A percentile compares a stretch with the other conserved stretches of the same genome.
Conservation (phyloP, 2,888 invertebrate genomes). For the Caenorhabditis wallacei region DNA sequence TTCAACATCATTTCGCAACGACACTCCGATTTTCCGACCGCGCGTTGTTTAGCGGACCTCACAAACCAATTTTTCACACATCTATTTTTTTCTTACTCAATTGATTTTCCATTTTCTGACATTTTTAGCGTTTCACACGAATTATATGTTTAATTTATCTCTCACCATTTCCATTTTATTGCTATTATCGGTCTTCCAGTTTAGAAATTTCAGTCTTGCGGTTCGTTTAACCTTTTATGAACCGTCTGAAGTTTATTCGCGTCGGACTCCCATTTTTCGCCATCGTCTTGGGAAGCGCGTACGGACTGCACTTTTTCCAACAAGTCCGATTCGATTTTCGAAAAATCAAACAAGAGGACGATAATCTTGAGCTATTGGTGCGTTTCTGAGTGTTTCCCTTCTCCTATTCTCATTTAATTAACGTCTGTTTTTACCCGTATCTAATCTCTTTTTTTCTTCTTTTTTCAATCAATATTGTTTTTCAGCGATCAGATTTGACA, state of each 20-base stretch:
- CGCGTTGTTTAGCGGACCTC: constrained; percentile 8
- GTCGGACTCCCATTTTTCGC: constrained; percentile 79
- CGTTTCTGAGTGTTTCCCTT: constrained; percentile 18
- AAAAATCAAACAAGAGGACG: constrained; percentile 73
- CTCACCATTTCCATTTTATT: background rate
- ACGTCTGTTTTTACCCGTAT: background rate
- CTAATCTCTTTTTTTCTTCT: background rate
- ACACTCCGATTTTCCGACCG: constrained; percentile 5
- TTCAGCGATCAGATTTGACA: constrained; percentile 71
- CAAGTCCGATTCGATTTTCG: constrained; percentile 80
- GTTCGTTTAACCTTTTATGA: constrained; percentile 53
- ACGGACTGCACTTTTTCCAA: constrained; percentile 80
- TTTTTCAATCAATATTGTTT: constrained; percentile 1
- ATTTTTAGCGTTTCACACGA: background rate
- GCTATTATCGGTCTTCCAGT: background rate
- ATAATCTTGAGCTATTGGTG: constrained; percentile 75
- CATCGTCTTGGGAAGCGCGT: constrained; percentile 79
- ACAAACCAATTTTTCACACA: constrained; percentile 13
- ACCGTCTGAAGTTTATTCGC: constrained; percentile 72
- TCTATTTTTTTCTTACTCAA: background rate
- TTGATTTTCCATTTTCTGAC: background rate
- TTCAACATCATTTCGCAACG: background rate
- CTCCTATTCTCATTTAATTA: background rate
- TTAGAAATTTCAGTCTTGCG: constrained; percentile 34
- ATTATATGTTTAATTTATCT: background rate